Evolutionary conservation across 2,888 invertebrate species (phyloP).

Genomic region (Ashinkailepas kermadecensis): DNA sequence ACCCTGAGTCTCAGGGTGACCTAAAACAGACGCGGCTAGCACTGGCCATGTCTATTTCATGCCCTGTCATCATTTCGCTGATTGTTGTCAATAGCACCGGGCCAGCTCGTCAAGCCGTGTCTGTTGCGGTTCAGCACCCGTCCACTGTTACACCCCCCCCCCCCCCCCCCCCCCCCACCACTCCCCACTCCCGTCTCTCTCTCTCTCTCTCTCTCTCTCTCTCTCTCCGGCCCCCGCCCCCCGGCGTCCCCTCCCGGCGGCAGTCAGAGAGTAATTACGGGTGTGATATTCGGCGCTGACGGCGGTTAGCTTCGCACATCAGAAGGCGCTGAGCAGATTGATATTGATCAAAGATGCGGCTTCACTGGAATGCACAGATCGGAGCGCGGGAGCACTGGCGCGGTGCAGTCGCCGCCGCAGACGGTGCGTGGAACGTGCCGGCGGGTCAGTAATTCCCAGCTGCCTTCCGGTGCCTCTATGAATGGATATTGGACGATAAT

Average conservation of each 20-base stretch:
- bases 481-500: neutral
- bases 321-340: neutral
- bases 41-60: neutral
- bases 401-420: no score
- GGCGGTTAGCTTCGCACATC: neutral
- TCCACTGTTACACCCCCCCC: neutral
- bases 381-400: no score
- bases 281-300: neutral
- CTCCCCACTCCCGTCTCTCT: no score
- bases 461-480: no score
- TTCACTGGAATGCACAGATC: neutral
- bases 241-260: neutral
- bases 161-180: neutral
- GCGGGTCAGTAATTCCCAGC: no score
- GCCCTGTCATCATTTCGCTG: neutral
- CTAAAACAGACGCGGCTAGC: no score
- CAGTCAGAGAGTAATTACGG: neutral
- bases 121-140: neutral
- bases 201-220: no score
- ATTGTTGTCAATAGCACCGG: neutral
- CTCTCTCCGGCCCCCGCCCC: neutral
- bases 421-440: no score
- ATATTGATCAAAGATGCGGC: neutral
- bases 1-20: no score
- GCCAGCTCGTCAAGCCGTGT: neutral